Evolutionary conservation across 2,113 vertebrate species (phyloP), one percentile per base, ranked within the genome.

Genomic region (Peromyscus maniculatus): DNA sequence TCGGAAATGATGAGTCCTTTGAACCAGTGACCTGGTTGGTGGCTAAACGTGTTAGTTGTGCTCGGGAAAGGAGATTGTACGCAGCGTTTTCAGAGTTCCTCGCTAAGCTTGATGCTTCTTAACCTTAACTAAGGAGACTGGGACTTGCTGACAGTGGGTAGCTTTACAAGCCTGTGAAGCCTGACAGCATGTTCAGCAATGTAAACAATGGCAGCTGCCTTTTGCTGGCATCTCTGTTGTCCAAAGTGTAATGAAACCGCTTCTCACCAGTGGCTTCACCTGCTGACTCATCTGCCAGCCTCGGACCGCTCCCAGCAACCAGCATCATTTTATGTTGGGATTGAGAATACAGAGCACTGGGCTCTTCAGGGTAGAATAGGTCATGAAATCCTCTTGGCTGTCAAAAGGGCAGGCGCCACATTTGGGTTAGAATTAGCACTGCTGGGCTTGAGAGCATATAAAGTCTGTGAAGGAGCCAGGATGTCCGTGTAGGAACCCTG

Each of bases 191-290:
- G 91, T 93, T 94, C 95, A 77, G 94, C 93, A 93, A 0, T 80
- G 95, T 96, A 94, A 96, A 98, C 96, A 97, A 49, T 86, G 87
- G 69, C 95, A 96, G 94, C 93, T 97, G 93, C 82, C 88, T 97
- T 97, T 90, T 79, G 86, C 87, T 97, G 91, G 69, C 90, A 96
- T 97, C 87, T 92, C 79, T 96, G 93, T 94, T 97, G 83, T 97
- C 96, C 11, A 2, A 43, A 96, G 83, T 92, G 72, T 77, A 94
- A n/a, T 97, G 92, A 94, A 96, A 82, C 71, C 55, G 79, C 71
- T 91, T 92, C 84, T 95, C 74, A 46, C 69, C 92, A 92, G 80
- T 80, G 84, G 64, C 88, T 93, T 95, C 9, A 96, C 95, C 89
- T 98, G 96, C 96, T 96, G 96, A 92, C 91, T 97, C 97, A 95